Evolutionary conservation across 2,888 invertebrate genomes (phyloP).

Genomic region (Boloria euphrosyne): DNA sequence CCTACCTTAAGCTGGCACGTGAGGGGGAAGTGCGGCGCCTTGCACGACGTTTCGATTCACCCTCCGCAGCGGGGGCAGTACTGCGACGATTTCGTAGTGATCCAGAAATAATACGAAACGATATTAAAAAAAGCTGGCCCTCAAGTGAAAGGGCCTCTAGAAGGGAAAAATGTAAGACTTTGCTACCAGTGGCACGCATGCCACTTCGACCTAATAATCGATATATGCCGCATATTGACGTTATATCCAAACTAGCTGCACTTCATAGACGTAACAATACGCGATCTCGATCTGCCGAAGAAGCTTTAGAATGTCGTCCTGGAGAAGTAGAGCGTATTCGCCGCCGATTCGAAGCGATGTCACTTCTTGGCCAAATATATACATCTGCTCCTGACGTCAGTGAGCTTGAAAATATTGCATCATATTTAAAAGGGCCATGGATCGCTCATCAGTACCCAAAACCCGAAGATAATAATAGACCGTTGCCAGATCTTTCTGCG

Average conservation of each 20-base stretch:
- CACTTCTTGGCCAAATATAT: constrained; percentile 89
- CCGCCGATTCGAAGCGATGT: constrained; percentile 87
- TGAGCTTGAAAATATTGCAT: constrained; percentile 89
- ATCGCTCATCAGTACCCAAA: constrained; percentile 90
- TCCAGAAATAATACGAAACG: constrained; percentile 86
- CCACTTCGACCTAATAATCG: constrained; percentile 86
- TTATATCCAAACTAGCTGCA: constrained; percentile 93
- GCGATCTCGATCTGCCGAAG: constrained; percentile 77
- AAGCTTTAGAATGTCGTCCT: constrained; percentile 77
- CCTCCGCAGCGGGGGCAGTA: constrained; percentile 77
- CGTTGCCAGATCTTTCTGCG: constrained; percentile 74
- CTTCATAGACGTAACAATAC: constrained; percentile 76
- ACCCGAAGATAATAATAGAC: constrained; percentile 85
- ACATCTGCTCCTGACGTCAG: constrained; percentile 91
- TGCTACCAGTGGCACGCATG: constrained; percentile 85
- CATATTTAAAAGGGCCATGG: constrained; percentile 90
- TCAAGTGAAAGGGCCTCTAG: constrained; percentile 69
- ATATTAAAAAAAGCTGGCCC: constrained; percentile 75
- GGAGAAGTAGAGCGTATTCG: constrained; percentile 89
- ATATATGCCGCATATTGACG: constrained; percentile 93
- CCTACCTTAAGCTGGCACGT: constrained; percentile 87
- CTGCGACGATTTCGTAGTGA: constrained; percentile 89
- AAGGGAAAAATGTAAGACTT: constrained; percentile 59
- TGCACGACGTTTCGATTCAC: constrained; percentile 89
- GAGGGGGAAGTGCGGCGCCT: constrained; percentile 90